Evolutionary conservation across 1,140 invertebrate genomes (phyloP), one percentile per base, ranked within the genome.

Genomic region (Lepidostoma basale): DNA sequence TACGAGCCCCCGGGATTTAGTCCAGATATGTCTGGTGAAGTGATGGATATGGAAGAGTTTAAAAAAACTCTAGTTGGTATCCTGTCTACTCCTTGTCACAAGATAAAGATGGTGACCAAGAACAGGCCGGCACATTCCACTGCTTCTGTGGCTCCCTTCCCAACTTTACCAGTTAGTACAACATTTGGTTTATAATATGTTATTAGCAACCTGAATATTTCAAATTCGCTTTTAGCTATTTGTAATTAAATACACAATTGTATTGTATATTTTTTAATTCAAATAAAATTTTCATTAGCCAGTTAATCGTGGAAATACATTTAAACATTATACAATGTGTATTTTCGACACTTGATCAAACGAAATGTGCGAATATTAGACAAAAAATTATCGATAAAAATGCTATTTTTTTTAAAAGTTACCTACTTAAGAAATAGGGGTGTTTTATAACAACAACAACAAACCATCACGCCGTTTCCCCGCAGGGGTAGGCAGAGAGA

Each of bases 61-160:
- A 9, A 20, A 9, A 26, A 59, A 12, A 1, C 22, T 14, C 16
- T 59, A 2, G 20, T 60, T 25, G 58, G 44, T 8, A 12, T 20
- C 1, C 3, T 68, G 2, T 5, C 1, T n/a, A 68, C 66, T 36
- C 56, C 56, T 2, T 49, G 36, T 49, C 66, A 68, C 40, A 68
- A 62, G 39, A 6, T 68, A 20, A 33, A 25, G 23, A 5, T 62
- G 16, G 18, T n/a, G 16, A 16, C 52, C 5, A n/a, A 12, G 8
- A 23, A 10, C 28, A 49, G 8, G 25, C 1, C 8, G 16, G 16
- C 25, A 16, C 25, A 3, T 23, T 26, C 8, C 26, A 16, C 20
- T 44, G 40, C 9, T 23, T 3, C 16, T 63, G 40, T 18, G n/a
- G 8, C 1, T 23, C 3, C 20, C 12, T 44, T 16, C 18, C 25